These are phyloP conservation scores for Dufourea novaeangliae DNA, from an alignment of 1,140 invertebrate species.

Conservation along the genomic window DNA sequence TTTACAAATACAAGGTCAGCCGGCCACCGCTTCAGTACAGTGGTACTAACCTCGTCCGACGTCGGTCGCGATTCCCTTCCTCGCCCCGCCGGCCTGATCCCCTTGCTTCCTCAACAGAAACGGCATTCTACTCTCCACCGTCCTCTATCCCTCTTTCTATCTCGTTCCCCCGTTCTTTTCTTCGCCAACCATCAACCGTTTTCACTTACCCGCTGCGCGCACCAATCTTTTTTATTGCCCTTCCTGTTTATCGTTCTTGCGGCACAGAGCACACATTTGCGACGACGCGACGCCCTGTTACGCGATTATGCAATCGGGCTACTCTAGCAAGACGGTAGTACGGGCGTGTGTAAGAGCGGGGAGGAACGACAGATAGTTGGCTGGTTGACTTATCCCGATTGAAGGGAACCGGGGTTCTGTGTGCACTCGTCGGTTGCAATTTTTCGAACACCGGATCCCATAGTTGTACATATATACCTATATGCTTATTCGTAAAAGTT, in stretches of 20 bases:
- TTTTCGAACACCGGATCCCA: too few relatives aligned
- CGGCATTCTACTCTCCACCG: slow-evolving; percentile 32
- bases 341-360: too few relatives aligned
- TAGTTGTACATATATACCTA: too few relatives aligned
- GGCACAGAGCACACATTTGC: too few relatives aligned
- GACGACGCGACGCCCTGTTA: slow-evolving; percentile 8
- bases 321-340: slow-evolving; percentile 25
- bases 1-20: slow-evolving; percentile 79
- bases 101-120: slow-evolving; percentile 44
- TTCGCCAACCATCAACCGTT: slow-evolving; percentile 27
- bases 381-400: too few relatives aligned
- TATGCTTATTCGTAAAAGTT: too few relatives aligned
- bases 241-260: slow-evolving; percentile 48
- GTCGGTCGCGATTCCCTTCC: slow-evolving; percentile 13
- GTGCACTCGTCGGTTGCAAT: too few relatives aligned
- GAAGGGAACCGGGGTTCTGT: too few relatives aligned
- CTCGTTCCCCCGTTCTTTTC: neutral
- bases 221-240: slow-evolving; percentile 45
- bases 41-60: slow-evolving; percentile 72
- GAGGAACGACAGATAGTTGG: too few relatives aligned
- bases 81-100: neutral
- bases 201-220: slow-evolving; percentile 25
- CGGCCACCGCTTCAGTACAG: slow-evolving; percentile 76
- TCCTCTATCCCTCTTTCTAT: too few relatives aligned
- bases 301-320: slow-evolving; percentile 41